Percentiles rank a stretch among this genome's conserved stretches.
phyloP scores from a whole-genome alignment of 1,140 invertebrate genomes.

The Cepaea nemoralis region DNA sequence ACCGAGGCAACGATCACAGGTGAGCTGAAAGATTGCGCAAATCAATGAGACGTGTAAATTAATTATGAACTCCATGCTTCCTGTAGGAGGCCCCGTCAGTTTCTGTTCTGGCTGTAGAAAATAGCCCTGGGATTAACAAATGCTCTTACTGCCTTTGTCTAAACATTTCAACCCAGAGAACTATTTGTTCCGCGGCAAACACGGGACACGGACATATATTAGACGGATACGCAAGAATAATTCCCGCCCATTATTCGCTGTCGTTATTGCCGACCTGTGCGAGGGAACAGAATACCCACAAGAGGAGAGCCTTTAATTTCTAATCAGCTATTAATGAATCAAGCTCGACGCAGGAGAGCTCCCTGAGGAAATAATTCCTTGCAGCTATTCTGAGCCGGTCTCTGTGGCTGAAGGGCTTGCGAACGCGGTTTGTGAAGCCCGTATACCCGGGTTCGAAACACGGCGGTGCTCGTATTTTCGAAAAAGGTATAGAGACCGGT shows the following conservation, averaged over 20 bases:
- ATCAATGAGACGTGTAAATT: background rate
- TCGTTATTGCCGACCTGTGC: background rate
- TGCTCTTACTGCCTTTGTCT: background rate
- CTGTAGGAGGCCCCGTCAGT: background rate
- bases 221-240: constrained; percentile 23
- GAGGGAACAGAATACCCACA: constrained; percentile 11
- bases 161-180: background rate
- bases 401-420: too few relatives aligned
- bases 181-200: background rate
- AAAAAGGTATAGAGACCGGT: too few relatives aligned
- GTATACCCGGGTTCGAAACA: too few relatives aligned
- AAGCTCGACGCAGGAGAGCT: constrained; percentile 29
- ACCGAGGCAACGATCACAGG: background rate
- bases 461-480: too few relatives aligned
- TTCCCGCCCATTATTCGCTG: background rate
- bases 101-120: background rate
- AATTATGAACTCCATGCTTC: background rate
- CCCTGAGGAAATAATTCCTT: constrained; percentile 43
- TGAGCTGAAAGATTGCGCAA: background rate
- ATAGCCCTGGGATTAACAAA: background rate
- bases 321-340: constrained; percentile 48
- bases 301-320: constrained; percentile 37
- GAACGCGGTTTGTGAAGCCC: too few relatives aligned
- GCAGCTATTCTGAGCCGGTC: constrained; percentile 39
- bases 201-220: background rate